phyloP scores from a whole-genome alignment of 2,113 vertebrate species.

The Lampris megalopsis region DNA sequence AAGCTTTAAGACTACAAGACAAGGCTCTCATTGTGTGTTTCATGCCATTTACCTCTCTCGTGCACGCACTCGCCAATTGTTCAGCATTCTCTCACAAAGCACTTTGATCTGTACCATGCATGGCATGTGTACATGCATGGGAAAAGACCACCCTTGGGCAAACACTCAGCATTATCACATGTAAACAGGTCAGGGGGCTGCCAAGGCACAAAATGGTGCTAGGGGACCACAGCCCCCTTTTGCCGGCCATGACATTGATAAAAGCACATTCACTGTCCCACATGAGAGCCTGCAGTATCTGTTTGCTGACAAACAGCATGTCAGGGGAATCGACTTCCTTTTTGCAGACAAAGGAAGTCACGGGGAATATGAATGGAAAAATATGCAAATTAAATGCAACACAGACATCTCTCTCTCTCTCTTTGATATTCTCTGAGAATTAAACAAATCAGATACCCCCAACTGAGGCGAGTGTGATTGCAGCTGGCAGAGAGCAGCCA shows the following conservation, averaged over 20 bases:
- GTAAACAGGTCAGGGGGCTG: conserved; percentile 58
- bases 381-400: conserved; percentile 80
- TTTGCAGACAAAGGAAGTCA: conserved; percentile 75
- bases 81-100: conserved; percentile 34
- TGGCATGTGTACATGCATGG: conserved; percentile 41
- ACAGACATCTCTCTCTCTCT: conserved; percentile 52
- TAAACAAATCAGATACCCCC: conserved; percentile 67
- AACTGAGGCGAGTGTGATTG: conserved; percentile 66
- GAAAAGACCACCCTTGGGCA: conserved; percentile 49
- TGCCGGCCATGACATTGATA: conserved; percentile 31
- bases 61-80: conserved; percentile 42
- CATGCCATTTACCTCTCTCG: conserved; percentile 56
- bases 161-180: conserved; percentile 37
- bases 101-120: conserved; percentile 40
- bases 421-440: conserved; percentile 35
- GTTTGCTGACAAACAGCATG: conserved; percentile 33
- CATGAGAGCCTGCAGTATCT: conserved; percentile 11
- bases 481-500: conserved; percentile 44
- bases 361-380: conserved; percentile 64
- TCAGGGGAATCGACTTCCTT: conserved; percentile 43
- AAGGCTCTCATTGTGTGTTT: conserved; percentile 59
- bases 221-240: conserved; percentile 54
- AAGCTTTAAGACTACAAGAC: conserved; percentile 46
- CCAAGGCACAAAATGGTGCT: conserved; percentile 33
- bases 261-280: conserved; percentile 37